A percentile compares a stretch with the other conserved stretches of the same genome.
Conservation (phyloP, 2,113 vertebrate species). For the Onychorhynchus coronatus region DNA sequence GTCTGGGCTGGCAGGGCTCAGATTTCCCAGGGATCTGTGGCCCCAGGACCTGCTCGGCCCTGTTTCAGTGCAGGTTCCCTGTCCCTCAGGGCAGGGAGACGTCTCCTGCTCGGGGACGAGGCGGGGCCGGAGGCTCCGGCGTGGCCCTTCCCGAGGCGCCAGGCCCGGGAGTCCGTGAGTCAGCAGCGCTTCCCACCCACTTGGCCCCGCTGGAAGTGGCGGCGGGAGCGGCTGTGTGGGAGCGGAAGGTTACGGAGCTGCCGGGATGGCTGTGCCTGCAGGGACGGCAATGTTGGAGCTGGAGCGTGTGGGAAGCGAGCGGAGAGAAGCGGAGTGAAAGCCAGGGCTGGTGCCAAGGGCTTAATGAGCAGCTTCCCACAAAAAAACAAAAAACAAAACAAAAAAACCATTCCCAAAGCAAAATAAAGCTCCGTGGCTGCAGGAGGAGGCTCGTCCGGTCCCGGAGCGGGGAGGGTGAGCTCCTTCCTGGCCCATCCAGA, state of each 20-base stretch:
- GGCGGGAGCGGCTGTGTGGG: background rate
- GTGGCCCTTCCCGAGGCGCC: background rate
- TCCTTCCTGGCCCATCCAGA: background rate
- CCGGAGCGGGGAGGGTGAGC: background rate
- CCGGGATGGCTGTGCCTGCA: background rate
- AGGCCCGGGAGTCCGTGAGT: conserved; percentile 45
- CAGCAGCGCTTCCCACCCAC: conserved; percentile 32
- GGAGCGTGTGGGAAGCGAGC: conserved; percentile 16
- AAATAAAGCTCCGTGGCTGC: background rate
- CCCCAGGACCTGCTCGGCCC: accelerated
- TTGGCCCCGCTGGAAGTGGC: background rate
- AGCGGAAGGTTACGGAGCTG: conserved; percentile 23
- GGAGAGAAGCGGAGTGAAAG: conserved; percentile 1
- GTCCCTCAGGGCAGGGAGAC: background rate
- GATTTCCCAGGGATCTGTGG: accelerated
- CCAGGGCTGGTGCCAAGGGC: conserved; percentile 14
- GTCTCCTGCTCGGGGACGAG: background rate
- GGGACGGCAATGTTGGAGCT: background rate
- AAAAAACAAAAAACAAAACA: background rate
- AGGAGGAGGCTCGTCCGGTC: background rate
- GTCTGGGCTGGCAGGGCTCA: accelerated
- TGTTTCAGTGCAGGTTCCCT: accelerated
- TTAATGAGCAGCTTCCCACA: conserved; percentile 1
- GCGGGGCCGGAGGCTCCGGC: background rate
- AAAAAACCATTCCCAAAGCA: background rate